Conservation (phyloP, 2,888 invertebrate genomes). For the Scotopteryx bipunctaria region DNA sequence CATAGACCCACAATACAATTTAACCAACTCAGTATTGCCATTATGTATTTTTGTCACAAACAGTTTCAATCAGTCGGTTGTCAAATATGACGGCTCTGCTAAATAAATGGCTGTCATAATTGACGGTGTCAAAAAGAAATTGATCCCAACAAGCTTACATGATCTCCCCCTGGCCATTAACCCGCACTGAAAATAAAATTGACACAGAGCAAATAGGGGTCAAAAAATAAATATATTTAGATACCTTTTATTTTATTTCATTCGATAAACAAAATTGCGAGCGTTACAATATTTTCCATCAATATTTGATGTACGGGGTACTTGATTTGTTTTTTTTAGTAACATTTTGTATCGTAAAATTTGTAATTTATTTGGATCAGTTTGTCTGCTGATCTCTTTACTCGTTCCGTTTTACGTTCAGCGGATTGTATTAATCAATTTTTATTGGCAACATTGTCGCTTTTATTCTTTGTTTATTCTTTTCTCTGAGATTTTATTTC, state of each 20-base stretch:
- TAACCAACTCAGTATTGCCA: too few relatives aligned
- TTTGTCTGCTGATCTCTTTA: constrained; percentile 22
- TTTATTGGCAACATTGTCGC: constrained; percentile 12
- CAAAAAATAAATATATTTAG: too few relatives aligned
- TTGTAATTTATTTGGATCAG: constrained; percentile 23
- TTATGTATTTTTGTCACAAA: too few relatives aligned
- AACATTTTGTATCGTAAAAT: constrained; percentile 29
- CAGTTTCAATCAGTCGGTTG: too few relatives aligned
- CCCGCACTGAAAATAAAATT: too few relatives aligned
- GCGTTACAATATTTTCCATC: constrained; percentile 17
- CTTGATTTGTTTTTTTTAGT: constrained; percentile 19
- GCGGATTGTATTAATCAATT: constrained; percentile 22
- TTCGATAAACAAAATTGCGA: constrained; percentile 3
- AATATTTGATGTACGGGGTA: constrained; percentile 24
- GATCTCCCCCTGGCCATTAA: too few relatives aligned
- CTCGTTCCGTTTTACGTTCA: constrained; percentile 21
- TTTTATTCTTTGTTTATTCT: constrained; percentile 14
- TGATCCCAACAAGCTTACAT: too few relatives aligned
- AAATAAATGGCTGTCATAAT: too few relatives aligned
- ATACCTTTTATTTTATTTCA: neutral
- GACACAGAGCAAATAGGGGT: too few relatives aligned
- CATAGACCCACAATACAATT: too few relatives aligned
- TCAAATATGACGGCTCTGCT: too few relatives aligned
- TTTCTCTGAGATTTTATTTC: constrained; percentile 13
- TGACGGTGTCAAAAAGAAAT: too few relatives aligned